These are phyloP conservation scores for Syngnathus floridae DNA, from an alignment of 2,113 vertebrate species.

Conservation along the genomic window DNA sequence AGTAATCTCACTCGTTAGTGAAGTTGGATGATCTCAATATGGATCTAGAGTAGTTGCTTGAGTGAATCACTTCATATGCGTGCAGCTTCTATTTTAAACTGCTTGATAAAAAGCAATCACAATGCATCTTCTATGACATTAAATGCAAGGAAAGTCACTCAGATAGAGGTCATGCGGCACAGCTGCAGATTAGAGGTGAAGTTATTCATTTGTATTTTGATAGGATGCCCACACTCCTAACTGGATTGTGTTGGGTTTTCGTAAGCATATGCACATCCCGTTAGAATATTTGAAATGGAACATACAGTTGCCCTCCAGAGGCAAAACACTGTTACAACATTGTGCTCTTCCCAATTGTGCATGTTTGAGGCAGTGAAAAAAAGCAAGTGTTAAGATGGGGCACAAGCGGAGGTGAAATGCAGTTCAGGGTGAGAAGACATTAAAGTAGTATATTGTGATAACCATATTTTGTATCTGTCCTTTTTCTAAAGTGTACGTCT, in stretches of 20 bases:
- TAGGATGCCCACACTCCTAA: slow-evolving; percentile 21
- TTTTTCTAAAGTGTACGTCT: background rate
- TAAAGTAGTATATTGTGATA: background rate
- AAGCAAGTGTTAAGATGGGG: slow-evolving; percentile 37
- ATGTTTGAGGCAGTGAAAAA: slow-evolving; percentile 48
- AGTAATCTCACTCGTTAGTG: background rate
- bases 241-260: slow-evolving; percentile 17
- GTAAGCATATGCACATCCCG: slow-evolving; percentile 27
- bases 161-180: slow-evolving; percentile 19
- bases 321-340: slow-evolving; percentile 56
- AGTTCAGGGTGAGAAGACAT: slow-evolving; percentile 6
- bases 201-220: slow-evolving; percentile 30
- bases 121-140: slow-evolving; percentile 16
- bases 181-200: slow-evolving; percentile 27
- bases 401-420: slow-evolving; percentile 22
- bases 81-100: background rate
- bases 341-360: slow-evolving; percentile 47
- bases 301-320: slow-evolving; percentile 39
- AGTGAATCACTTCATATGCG: background rate
- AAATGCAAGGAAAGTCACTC: slow-evolving; percentile 23
- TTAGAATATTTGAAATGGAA: slow-evolving; percentile 34
- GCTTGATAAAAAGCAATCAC: background rate
- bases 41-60: background rate
- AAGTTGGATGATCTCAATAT: background rate
- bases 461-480: background rate